phyloP scores from a whole-genome alignment of 2,888 invertebrate genomes.

The Xanthorhoe spadicearia region DNA sequence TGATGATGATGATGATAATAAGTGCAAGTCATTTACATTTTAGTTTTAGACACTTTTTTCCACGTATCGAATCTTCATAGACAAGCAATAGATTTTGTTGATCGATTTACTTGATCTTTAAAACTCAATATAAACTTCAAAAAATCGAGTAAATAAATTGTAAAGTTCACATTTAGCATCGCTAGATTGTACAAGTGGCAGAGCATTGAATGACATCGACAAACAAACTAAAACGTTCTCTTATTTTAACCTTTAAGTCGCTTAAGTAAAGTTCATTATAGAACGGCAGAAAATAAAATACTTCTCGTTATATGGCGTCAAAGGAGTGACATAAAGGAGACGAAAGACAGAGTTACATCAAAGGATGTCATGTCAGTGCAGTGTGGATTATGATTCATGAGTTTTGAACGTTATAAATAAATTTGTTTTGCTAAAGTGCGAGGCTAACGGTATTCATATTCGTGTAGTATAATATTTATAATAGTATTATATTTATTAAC shows the following conservation, averaged over 20 bases:
- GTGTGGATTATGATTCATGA: slow-evolving; percentile 53
- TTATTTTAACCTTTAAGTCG: slow-evolving; percentile 20
- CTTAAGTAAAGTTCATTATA: slow-evolving; percentile 21
- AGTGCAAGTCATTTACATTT: too few species aligned
- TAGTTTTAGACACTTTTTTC: too few species aligned
- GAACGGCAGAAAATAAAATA: slow-evolving; percentile 10
- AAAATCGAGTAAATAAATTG: slow-evolving; percentile 1
- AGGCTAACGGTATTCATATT: neutral
- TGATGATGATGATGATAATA: too few species aligned
- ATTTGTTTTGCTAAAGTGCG: slow-evolving; percentile 35
- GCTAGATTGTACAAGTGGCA: slow-evolving; percentile 39
- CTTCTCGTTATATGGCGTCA: slow-evolving; percentile 53
- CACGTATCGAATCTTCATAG: too few species aligned
- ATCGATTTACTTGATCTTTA: neutral
- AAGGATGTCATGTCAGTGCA: slow-evolving; percentile 49
- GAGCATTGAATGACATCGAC: slow-evolving; percentile 47
- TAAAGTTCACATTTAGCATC: slow-evolving; percentile 9
- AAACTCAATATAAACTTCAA: neutral
- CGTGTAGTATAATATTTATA: too few species aligned
- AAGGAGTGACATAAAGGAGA: slow-evolving; percentile 57
- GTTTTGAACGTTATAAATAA: slow-evolving; percentile 38
- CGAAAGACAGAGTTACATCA: slow-evolving; percentile 58
- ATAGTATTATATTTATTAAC: too few species aligned
- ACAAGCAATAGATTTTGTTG: neutral
- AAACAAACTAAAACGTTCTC: slow-evolving; percentile 30